These are phyloP conservation scores for Protomyctophum bolini DNA, from an alignment of 2,113 vertebrate genomes.

Conservation along the genomic window DNA sequence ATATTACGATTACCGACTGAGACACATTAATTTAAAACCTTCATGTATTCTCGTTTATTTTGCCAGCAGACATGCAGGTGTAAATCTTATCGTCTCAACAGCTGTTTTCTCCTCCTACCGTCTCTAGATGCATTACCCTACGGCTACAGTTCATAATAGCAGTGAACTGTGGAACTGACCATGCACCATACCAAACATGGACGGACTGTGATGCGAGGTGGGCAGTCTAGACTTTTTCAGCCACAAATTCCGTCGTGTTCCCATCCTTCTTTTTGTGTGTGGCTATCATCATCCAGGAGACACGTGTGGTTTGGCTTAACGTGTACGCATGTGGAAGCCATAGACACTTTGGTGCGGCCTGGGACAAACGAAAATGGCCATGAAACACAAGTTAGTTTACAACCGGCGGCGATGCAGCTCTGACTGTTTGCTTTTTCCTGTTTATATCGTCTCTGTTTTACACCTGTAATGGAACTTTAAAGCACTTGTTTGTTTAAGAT, in stretches of 20 bases:
- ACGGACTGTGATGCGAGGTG: slow-evolving; percentile 39
- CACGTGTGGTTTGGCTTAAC: slow-evolving; percentile 46
- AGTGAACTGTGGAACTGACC: slow-evolving; percentile 16
- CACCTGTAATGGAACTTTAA: slow-evolving; percentile 37
- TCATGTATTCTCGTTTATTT: neutral
- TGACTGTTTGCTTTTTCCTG: slow-evolving; percentile 38
- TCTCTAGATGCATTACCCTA: slow-evolving; percentile 65
- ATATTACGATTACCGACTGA: neutral
- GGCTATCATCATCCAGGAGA: slow-evolving; percentile 42
- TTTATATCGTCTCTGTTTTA: slow-evolving; percentile 38
- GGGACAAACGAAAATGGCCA: slow-evolving; percentile 25
- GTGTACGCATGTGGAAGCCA: slow-evolving; percentile 49
- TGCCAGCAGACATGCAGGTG: neutral
- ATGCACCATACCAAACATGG: slow-evolving; percentile 65
- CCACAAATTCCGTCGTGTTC: slow-evolving; percentile 40
- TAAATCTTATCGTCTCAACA: slow-evolving; percentile 12
- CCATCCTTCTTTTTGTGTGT: slow-evolving; percentile 30
- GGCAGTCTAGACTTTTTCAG: slow-evolving; percentile 62
- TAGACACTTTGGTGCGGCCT: slow-evolving; percentile 44
- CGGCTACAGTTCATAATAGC: slow-evolving; percentile 59
- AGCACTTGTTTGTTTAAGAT: slow-evolving; percentile 32
- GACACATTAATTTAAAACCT: too few relatives aligned
- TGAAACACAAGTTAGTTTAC: slow-evolving; percentile 24
- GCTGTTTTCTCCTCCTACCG: slow-evolving; percentile 29
- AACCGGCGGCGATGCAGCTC: slow-evolving; percentile 36